Evolutionary conservation across 2,888 invertebrate genomes (phyloP).

Genomic region (Limulus polyphemus): DNA sequence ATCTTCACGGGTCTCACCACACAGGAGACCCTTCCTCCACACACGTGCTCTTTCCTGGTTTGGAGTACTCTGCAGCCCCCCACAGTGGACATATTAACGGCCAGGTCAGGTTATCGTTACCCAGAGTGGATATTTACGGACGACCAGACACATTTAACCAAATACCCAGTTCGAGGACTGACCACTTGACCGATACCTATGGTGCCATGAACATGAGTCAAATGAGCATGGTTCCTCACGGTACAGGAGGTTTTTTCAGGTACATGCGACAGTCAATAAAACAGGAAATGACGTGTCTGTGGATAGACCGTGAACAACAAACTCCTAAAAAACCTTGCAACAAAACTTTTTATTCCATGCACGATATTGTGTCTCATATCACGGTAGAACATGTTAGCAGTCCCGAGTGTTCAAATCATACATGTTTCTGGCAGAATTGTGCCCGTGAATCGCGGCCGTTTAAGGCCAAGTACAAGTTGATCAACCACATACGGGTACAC

Average conservation of each 20-base stretch:
- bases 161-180: slow-evolving; percentile 30
- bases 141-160: slow-evolving; percentile 34
- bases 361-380: slow-evolving; percentile 92
- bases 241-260: slow-evolving; percentile 68
- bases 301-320: slow-evolving; percentile 29
- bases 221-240: slow-evolving; percentile 33
- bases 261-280: slow-evolving; percentile 64
- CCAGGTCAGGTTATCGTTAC: slow-evolving; percentile 35
- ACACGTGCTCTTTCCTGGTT: slow-evolving; percentile 24
- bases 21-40: slow-evolving; percentile 30
- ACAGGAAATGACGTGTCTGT: slow-evolving; percentile 66
- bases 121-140: slow-evolving; percentile 38
- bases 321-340: slow-evolving; percentile 52
- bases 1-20: slow-evolving; percentile 34
- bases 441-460: slow-evolving; percentile 85
- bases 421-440: slow-evolving; percentile 97
- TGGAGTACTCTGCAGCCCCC: slow-evolving; percentile 16
- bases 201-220: slow-evolving; percentile 27
- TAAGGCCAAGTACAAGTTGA: slow-evolving; percentile 99
- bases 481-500: slow-evolving; percentile 97
- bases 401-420: slow-evolving; percentile 92
- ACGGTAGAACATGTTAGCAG: slow-evolving; percentile 97
- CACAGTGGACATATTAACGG: slow-evolving; percentile 34
- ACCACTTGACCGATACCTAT: slow-evolving; percentile 22
- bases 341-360: slow-evolving; percentile 84